Evolutionary conservation across 2,797 vertebrate species (phyloP).

Genomic region (Peromyscus melanophrys): DNA sequence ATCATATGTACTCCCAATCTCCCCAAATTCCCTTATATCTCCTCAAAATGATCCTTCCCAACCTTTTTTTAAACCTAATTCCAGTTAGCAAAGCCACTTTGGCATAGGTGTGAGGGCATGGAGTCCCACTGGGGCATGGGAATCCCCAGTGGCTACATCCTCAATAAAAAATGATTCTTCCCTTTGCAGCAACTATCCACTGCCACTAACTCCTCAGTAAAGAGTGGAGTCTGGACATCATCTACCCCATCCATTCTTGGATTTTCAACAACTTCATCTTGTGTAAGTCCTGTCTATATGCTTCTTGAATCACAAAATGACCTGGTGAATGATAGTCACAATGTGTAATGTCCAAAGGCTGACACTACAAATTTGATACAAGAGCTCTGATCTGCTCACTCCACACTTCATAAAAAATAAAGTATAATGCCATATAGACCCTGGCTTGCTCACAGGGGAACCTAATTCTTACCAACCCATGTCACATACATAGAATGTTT

Average conservation of each 20-base stretch:
- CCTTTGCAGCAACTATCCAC: background rate
- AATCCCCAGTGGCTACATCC: background rate
- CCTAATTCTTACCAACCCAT: background rate
- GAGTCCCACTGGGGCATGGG: background rate
- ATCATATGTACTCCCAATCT: background rate
- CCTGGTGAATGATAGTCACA: background rate
- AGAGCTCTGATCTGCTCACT: background rate
- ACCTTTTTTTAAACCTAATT: background rate
- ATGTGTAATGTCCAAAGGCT: background rate
- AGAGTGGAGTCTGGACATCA: too few species aligned
- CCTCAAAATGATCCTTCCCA: background rate
- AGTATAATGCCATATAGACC: background rate
- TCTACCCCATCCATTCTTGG: too few species aligned
- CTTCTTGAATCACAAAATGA: background rate
- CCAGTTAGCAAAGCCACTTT: too few species aligned
- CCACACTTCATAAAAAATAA: background rate
- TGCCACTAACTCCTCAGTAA: background rate
- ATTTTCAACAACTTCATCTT: background rate
- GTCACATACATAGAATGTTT: background rate
- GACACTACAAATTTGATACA: background rate
- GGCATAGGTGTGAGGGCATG: background rate
- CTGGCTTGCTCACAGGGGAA: background rate
- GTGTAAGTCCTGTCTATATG: too few species aligned
- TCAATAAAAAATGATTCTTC: background rate
- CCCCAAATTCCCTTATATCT: background rate